Percentiles rank a stretch among this genome's conserved stretches.
These are phyloP conservation scores for Drosophila bunnanda DNA, from an alignment of 2,888 invertebrate species.

Conservation along the genomic window DNA sequence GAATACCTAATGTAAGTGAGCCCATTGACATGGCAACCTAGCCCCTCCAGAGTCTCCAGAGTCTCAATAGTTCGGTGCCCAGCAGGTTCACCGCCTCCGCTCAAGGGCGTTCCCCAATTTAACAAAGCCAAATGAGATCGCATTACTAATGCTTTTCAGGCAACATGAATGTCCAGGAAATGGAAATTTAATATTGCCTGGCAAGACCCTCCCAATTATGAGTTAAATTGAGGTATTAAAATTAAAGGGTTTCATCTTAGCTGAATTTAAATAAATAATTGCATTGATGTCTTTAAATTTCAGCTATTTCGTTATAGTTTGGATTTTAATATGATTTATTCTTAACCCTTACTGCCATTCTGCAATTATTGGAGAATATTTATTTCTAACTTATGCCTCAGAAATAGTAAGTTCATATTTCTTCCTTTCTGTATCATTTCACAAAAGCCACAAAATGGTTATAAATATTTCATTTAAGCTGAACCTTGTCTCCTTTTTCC, in stretches of 20 bases:
- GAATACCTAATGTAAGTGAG: constrained; percentile 39
- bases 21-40: constrained; percentile 41
- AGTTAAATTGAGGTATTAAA: not conserved
- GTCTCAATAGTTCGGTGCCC: not conserved
- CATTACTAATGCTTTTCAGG: constrained; percentile 30
- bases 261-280: not conserved
- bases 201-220: not conserved
- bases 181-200: constrained; percentile 4
- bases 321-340: too few relatives aligned
- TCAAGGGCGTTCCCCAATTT: not conserved
- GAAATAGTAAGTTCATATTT: not conserved
- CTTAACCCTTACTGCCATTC: too few relatives aligned
- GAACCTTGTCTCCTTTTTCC: not conserved
- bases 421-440: not conserved
- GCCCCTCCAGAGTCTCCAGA: not conserved
- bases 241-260: not conserved
- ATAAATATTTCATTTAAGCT: not conserved
- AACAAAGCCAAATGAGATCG: constrained; percentile 33
- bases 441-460: not conserved
- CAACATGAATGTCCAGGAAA: constrained; percentile 1
- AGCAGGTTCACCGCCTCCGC: not conserved
- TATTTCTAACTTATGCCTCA: not conserved
- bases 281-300: not conserved
- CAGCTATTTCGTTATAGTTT: too few relatives aligned
- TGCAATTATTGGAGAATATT: not conserved